A percentile compares a stretch with the other conserved stretches of the same genome.
phyloP scores from a whole-genome alignment of 2,888 invertebrate species.

The Hyalella azteca region DNA sequence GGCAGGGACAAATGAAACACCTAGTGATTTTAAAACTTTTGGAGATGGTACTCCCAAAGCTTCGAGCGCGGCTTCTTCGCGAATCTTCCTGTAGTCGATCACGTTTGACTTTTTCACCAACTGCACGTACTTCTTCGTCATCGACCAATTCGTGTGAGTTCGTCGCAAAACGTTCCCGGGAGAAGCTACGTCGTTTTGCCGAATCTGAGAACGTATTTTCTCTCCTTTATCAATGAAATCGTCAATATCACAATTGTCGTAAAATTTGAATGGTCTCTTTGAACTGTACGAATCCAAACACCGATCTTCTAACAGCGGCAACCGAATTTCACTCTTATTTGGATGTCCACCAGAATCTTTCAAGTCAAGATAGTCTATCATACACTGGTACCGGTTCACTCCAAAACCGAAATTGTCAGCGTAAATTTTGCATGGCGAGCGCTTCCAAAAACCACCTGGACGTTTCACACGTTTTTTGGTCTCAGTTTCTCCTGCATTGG shows the following conservation, averaged over 20 bases:
- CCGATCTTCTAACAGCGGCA: slow-evolving; percentile 77
- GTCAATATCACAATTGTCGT: slow-evolving; percentile 62
- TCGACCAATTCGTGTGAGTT: slow-evolving; percentile 58
- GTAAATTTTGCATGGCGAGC: slow-evolving; percentile 74
- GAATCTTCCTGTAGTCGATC: slow-evolving; percentile 46
- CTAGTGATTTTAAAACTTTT: background rate
- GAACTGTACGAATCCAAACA: slow-evolving; percentile 73
- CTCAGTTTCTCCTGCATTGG: background rate
- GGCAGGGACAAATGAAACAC: background rate
- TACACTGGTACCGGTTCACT: slow-evolving; percentile 84
- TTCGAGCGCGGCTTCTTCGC: slow-evolving; percentile 7
- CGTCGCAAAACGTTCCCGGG: slow-evolving; percentile 52
- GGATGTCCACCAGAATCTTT: slow-evolving; percentile 65
- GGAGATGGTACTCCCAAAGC: slow-evolving; percentile 1
- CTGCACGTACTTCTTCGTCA: slow-evolving; percentile 57
- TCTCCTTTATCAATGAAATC: slow-evolving; percentile 52
- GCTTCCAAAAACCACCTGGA: slow-evolving; percentile 64
- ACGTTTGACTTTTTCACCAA: slow-evolving; percentile 54
- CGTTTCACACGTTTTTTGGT: slow-evolving; percentile 38
- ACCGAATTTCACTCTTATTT: slow-evolving; percentile 64
- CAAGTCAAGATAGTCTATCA: slow-evolving; percentile 82
- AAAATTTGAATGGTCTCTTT: slow-evolving; percentile 71
- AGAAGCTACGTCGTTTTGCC: slow-evolving; percentile 54
- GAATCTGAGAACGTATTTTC: slow-evolving; percentile 52
- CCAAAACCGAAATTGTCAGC: slow-evolving; percentile 84